Conservation (phyloP, 2,113 vertebrate species). For the Aplodontia rufa region DNA sequence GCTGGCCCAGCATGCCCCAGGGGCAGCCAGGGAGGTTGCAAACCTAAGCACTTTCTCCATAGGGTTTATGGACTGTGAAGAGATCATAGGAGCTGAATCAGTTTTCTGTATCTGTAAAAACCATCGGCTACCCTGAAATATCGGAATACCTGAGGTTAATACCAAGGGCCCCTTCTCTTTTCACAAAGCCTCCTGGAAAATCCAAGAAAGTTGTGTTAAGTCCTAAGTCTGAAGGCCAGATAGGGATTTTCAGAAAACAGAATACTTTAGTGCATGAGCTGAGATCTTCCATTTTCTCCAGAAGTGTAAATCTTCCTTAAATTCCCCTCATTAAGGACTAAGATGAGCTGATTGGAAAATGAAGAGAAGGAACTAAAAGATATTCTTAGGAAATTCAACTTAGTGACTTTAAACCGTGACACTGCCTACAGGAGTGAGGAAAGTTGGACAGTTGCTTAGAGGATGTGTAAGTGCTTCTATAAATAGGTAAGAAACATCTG, state of each 20-base stretch:
- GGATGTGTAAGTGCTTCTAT: constrained; percentile 56
- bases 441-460: background rate
- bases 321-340: background rate
- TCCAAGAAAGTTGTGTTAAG: background rate
- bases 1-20: accelerated
- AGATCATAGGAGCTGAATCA: background rate
- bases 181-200: background rate
- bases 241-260: background rate
- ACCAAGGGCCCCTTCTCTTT: background rate
- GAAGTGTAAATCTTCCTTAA: background rate
- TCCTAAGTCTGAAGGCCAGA: background rate
- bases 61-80: background rate
- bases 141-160: background rate
- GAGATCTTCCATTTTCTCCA: background rate
- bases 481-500: constrained; percentile 67
- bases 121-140: background rate
- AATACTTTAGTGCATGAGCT: background rate
- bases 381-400: constrained; percentile 60
- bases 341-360: constrained; percentile 12
- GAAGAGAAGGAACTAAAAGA: constrained; percentile 28
- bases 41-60: background rate
- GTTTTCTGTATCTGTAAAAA: background rate
- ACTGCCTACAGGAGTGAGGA: background rate
- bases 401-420: constrained; percentile 29
- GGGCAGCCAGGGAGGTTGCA: accelerated